Evolutionary conservation across 2,888 invertebrate genomes (phyloP).

Genomic region (Nephrotoma appendiculata): DNA sequence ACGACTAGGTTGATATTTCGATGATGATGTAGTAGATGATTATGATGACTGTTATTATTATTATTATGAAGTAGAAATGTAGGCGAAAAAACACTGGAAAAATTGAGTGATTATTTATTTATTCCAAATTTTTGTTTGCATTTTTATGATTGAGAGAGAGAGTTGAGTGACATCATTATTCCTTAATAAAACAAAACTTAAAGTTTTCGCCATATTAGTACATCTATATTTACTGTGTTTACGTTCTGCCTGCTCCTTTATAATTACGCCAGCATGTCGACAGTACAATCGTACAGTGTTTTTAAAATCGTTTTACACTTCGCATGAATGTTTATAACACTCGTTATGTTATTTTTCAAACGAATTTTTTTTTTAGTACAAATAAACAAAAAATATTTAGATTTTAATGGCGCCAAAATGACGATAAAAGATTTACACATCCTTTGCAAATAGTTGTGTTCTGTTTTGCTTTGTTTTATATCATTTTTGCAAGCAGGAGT

Average conservation of each 20-base stretch:
- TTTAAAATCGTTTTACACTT: neutral
- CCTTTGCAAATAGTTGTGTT: neutral
- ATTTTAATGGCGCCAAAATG: neutral
- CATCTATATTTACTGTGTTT: no score
- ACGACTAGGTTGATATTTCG: neutral
- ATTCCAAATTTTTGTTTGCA: neutral
- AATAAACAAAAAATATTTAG: neutral
- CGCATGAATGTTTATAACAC: neutral
- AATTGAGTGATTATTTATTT: neutral
- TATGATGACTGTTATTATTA: neutral
- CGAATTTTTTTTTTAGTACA: neutral
- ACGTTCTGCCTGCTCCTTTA: neutral
- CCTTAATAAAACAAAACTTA: neutral
- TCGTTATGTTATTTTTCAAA: neutral
- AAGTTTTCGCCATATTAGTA: no score
- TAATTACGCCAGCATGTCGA: neutral
- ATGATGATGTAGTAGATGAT: neutral
- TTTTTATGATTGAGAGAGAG: neutral
- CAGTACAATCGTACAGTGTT: neutral
- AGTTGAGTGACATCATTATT: neutral
- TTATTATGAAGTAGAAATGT: neutral
- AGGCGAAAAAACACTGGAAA: neutral
- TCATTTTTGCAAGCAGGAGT: neutral
- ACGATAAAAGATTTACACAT: neutral
- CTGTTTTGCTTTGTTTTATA: no score